Base-by-base conservation (phyloP, 2,797 vertebrate genomes). In the Clarias pachynema region DNA sequence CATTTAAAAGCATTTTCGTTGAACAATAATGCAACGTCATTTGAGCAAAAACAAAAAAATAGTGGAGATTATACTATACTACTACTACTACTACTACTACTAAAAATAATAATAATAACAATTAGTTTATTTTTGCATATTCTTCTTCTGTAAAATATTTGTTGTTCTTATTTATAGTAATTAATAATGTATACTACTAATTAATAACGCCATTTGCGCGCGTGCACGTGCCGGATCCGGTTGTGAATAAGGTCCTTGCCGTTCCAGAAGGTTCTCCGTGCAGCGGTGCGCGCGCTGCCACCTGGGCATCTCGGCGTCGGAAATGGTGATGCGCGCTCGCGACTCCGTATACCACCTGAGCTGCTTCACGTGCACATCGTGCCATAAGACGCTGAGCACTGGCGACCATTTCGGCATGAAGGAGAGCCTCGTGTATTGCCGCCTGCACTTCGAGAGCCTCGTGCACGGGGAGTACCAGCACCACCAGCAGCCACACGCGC, bases 241-340 rank as follows among this genome's bases (percentile, higher is more conserved):
- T 90, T 89, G 92, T 92, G 94, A 95, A 88, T 65, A 90, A 65
- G 87, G 85, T 91, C 44, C 85, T 88, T 89, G 80, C 88, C 95
- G 94, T 96, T 97, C 93, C 96, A 99, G 98, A 98, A 99, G 98
- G 97, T 99, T 99, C 96, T 99, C 98, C 90, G 98, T 99, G 96
- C 98, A 99, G 97, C 97, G 98, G 95, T 99, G 98, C 96, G 97
- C 98, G 92, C 97, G 98, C 94, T 99, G 98, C 96, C 98, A 99
- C 96, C 97, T 99, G 94, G 98, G 98, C 90, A 99, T 99, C 89
- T 99, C 98, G 22, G 98, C 98, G 89, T 99, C 98, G 8, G 98
- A 99, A 94, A 99, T 99, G 98, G 98, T 99, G 92, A 99, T 99
- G 98, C 96, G 98, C 79, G 98, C 98, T 85, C 96, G 97, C 91